These are phyloP conservation scores for Conomelus anceps DNA, from an alignment of 2,888 invertebrate species.

Conservation along the genomic window DNA sequence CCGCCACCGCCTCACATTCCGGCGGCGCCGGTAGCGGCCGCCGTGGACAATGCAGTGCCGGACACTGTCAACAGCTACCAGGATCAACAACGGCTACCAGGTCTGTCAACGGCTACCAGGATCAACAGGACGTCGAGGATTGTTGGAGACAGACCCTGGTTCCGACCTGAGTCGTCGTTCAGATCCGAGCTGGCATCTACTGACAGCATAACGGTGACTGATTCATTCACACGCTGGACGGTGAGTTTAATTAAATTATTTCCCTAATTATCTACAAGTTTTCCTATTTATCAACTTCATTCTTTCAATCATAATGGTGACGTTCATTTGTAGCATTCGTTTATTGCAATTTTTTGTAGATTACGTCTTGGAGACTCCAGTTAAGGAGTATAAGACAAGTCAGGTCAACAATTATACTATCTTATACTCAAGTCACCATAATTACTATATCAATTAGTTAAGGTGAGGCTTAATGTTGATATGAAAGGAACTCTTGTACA, in stretches of 20 bases:
- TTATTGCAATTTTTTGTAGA: too few species aligned
- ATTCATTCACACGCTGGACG: constrained; percentile 15
- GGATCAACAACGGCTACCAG: too few species aligned
- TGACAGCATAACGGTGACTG: background rate
- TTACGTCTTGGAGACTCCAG: too few species aligned
- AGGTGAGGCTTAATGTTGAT: too few species aligned
- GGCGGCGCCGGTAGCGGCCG: background rate
- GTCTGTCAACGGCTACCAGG: too few species aligned
- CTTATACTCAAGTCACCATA: too few species aligned
- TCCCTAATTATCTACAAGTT: background rate
- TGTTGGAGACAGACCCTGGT: background rate
- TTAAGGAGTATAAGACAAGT: too few species aligned
- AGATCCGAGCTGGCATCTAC: background rate
- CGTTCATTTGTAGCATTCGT: too few species aligned
- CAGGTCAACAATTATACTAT: too few species aligned
- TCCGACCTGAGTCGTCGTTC: background rate
- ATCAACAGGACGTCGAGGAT: background rate
- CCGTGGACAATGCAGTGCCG: background rate
- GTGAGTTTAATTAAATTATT: constrained; percentile 9
- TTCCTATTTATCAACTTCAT: background rate
- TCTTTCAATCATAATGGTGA: background rate
- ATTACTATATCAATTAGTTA: too few species aligned
- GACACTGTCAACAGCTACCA: too few species aligned
- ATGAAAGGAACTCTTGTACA: too few species aligned
- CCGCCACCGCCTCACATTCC: background rate